Evolutionary conservation across 2,113 vertebrate species (phyloP).

Genomic region (Herpetotheres cachinnans): DNA sequence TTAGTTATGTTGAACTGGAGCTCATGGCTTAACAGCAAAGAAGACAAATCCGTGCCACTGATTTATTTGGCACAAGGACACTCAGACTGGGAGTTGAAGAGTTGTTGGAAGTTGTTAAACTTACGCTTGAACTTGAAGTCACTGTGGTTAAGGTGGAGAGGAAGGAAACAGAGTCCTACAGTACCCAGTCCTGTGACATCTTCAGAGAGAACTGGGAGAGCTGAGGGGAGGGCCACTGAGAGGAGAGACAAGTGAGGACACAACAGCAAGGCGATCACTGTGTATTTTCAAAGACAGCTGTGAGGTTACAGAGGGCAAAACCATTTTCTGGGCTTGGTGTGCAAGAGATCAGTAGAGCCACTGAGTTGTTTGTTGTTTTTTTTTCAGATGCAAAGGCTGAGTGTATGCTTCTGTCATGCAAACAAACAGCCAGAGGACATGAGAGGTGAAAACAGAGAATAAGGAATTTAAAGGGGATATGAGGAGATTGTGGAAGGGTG

Average conservation of each 20-base stretch:
- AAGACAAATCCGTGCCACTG: neutral
- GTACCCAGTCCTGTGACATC: neutral
- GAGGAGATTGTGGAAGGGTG: neutral
- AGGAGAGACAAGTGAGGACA: neutral
- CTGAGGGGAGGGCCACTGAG: neutral
- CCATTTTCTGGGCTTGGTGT: neutral
- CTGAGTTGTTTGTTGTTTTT: too few species aligned
- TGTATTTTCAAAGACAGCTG: neutral
- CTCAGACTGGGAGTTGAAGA: neutral
- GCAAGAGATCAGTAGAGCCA: neutral
- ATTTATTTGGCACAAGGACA: neutral
- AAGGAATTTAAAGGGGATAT: neutral
- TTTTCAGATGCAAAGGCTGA: neutral
- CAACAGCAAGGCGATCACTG: neutral
- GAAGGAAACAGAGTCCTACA: neutral
- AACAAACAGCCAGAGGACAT: neutral
- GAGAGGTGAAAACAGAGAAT: neutral
- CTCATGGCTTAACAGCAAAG: neutral
- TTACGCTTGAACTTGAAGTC: neutral
- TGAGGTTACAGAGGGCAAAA: neutral
- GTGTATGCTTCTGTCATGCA: neutral
- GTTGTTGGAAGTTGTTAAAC: neutral
- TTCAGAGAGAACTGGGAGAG: neutral
- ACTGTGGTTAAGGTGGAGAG: neutral
- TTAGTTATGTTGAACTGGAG: neutral